These are phyloP conservation scores for Choristoneura fumiferana DNA, from an alignment of 1,140 invertebrate species.

Conservation along the genomic window DNA sequence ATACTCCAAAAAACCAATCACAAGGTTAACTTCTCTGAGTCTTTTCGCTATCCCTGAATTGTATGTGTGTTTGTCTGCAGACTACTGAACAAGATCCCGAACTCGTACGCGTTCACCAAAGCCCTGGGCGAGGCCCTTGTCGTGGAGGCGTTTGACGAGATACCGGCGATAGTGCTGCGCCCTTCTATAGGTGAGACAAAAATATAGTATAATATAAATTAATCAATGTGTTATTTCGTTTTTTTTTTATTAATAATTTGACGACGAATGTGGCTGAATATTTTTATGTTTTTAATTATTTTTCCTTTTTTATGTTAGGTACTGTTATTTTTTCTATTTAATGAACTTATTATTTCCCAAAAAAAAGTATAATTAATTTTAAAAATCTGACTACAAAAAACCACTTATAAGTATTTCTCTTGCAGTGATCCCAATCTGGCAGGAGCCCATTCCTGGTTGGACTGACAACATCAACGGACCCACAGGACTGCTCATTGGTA, in stretches of 20 bases:
- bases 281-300: too few relatives aligned
- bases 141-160: slow-evolving; percentile 84
- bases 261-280: too few relatives aligned
- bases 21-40: too few relatives aligned
- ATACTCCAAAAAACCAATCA: too few relatives aligned
- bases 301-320: too few relatives aligned
- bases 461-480: slow-evolving; percentile 96
- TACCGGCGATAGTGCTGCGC: slow-evolving; percentile 93
- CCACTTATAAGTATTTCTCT: slow-evolving; percentile 2
- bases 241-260: too few relatives aligned
- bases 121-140: slow-evolving; percentile 90
- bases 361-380: too few relatives aligned
- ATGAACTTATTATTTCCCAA: too few relatives aligned
- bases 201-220: too few relatives aligned
- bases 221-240: too few relatives aligned
- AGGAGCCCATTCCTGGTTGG: slow-evolving; percentile 92
- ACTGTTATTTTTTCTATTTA: too few relatives aligned
- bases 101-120: slow-evolving; percentile 96
- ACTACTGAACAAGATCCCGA: slow-evolving; percentile 90
- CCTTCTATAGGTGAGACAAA: slow-evolving; percentile 88
- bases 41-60: background rate
- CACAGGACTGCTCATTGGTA: slow-evolving; percentile 86
- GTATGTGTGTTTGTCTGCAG: slow-evolving; percentile 57
- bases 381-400: too few relatives aligned
- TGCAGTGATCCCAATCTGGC: slow-evolving; percentile 88